Conservation (phyloP, 2,888 invertebrate genomes). For the Poecilus cupreus region DNA sequence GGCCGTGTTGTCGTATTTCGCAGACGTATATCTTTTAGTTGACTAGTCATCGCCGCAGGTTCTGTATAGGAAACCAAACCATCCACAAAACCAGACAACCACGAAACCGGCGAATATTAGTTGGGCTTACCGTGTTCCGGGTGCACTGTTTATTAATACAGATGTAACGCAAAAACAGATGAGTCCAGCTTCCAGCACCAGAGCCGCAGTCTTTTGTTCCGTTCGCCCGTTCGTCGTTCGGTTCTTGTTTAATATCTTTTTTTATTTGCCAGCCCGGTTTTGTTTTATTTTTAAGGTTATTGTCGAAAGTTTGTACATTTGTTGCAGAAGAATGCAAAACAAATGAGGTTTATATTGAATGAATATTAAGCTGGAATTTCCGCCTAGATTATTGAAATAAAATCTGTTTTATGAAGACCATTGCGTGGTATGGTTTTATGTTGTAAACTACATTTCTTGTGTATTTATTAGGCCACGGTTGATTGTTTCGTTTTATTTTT, state of each 20-base stretch:
- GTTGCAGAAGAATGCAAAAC: conserved; percentile 12
- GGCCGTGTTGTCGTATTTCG: neutral
- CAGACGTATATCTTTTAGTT: neutral
- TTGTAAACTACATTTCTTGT: too few relatives aligned
- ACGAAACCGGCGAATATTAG: neutral
- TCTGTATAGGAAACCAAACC: neutral
- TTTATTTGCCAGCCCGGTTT: conserved; percentile 31
- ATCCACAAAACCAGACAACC: neutral
- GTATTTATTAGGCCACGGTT: too few relatives aligned
- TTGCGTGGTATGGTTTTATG: too few relatives aligned
- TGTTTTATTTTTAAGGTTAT: conserved; percentile 40
- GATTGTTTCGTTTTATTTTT: too few relatives aligned
- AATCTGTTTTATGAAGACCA: neutral
- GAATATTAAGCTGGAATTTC: conserved; percentile 19
- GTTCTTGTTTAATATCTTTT: conserved; percentile 29
- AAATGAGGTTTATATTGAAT: conserved; percentile 11
- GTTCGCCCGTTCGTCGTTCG: neutral
- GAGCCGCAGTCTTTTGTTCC: conserved; percentile 32
- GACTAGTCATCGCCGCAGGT: neutral
- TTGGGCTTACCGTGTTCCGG: conserved; percentile 4
- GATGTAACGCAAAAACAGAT: conserved; percentile 37
- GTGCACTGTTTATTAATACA: conserved; percentile 22
- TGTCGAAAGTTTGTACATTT: conserved; percentile 20
- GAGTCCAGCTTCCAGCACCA: too few relatives aligned
- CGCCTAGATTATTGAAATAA: conserved; percentile 1